Conservation (phyloP, 2,888 invertebrate genomes). For the Lithophane socia region DNA sequence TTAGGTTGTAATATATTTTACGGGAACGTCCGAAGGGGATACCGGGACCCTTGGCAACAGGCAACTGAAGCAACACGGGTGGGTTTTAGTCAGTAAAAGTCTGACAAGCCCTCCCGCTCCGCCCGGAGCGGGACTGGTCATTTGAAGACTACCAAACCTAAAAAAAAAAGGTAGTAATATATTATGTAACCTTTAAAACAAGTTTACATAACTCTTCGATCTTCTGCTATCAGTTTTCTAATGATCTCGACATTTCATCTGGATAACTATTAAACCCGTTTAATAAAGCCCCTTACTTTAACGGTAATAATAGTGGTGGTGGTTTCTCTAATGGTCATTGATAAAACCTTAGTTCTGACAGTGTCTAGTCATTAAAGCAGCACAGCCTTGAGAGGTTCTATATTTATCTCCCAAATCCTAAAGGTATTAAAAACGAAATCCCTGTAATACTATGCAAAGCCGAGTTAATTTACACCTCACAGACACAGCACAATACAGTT, state of each 20-base stretch:
- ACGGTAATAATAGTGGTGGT: neutral
- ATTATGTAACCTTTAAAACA: no score
- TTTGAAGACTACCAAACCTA: no score
- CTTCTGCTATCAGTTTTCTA: neutral
- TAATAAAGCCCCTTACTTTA: neutral
- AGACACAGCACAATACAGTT: constrained; percentile 54
- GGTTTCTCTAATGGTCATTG: neutral
- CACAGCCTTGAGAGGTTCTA: neutral
- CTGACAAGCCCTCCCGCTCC: no score
- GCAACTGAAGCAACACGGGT: no score
- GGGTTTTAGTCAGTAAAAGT: no score
- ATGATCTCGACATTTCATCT: neutral
- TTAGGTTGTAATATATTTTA: neutral
- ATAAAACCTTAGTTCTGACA: neutral
- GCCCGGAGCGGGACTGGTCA: no score
- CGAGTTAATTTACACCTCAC: constrained; percentile 47
- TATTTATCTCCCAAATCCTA: constrained; percentile 16
- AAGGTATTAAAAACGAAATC: constrained; percentile 21
- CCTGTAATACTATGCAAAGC: constrained; percentile 35
- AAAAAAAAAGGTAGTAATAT: no score
- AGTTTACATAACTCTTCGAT: neutral
- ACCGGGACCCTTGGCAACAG: no score
- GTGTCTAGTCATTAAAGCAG: neutral
- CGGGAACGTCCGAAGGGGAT: no score
- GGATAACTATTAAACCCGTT: neutral